Evolutionary conservation across 2,797 vertebrate species (phyloP), one percentile per base, ranked within the genome.

Genomic region (Channallabes apus): DNA sequence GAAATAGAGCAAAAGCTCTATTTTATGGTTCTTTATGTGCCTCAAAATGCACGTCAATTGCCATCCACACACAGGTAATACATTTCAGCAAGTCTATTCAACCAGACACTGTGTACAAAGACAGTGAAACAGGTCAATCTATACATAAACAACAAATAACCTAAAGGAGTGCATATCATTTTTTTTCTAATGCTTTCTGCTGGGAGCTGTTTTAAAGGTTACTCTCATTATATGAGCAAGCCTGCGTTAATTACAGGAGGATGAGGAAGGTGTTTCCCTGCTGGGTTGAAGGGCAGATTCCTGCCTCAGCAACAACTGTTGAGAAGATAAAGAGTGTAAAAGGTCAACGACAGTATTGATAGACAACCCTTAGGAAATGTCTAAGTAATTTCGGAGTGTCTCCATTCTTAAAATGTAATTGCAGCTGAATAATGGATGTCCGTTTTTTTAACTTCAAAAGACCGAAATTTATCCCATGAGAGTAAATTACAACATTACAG

Each of bases 201-300:
- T 73, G 24, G 24, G 20, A 51, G 3, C 12, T 27, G 71, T n/a
- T 73, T 5, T 73, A 54, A 73, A 73, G 71, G 71, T 51, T 73
- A 41, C 5, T 51, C 71, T 73, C 2, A 6, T 51, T 73, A 73
- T n/a, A 15, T 62, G 56, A 71, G 80, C 56, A 72, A 85, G n/a
- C 24, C 54, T 59, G 32, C 76, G 68, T 32, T 86, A 86, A 86
- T 83, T 83, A 83, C 41, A 20, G 75, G 59, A 62, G 58, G 72
- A 65, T 86, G 54, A 68, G n/a, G 80, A 58, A 56, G 29, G 61
- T 46, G 27, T 71, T 71, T 72, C 58, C 85, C 82, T 73, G 82
- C 85, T 86, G 85, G 38, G 85, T 78, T 86, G 64, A 86, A 82
- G 80, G 73, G 14, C 29, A 46, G 22, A 46, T 46, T 38, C 46